Evolutionary conservation across 2,888 invertebrate species (phyloP).

Genomic region (Portevinia maculata): DNA sequence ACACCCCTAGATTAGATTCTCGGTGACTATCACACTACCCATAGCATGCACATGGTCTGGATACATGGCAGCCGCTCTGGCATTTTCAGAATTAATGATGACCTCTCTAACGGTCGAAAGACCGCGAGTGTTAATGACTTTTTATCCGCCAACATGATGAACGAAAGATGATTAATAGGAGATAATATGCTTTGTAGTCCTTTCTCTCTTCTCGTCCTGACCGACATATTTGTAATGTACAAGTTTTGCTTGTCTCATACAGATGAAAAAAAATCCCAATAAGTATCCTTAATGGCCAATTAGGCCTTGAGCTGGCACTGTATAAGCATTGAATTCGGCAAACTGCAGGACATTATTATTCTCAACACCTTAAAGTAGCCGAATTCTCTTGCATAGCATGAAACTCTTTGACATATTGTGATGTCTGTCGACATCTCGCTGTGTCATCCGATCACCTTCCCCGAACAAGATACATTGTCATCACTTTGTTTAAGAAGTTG

Average conservation of each 20-base stretch:
- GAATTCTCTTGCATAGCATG: constrained; percentile 73
- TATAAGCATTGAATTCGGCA: constrained; percentile 12
- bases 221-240: constrained; percentile 53
- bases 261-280: constrained; percentile 5
- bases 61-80: constrained; percentile 67
- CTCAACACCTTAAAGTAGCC: constrained; percentile 79
- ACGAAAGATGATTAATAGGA: constrained; percentile 64
- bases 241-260: constrained; percentile 12
- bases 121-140: constrained; percentile 72
- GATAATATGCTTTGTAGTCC: constrained; percentile 13
- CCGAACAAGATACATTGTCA: constrained; percentile 55
- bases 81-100: constrained; percentile 70
- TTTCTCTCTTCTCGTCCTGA: constrained; percentile 12
- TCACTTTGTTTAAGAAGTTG: constrained; percentile 43
- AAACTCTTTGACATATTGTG: constrained; percentile 74
- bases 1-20: constrained; percentile 70
- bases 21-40: constrained; percentile 39
- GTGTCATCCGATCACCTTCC: constrained; percentile 19
- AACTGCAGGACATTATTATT: constrained; percentile 67
- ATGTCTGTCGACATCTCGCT: constrained; percentile 41
- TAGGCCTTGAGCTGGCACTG: constrained; percentile 48
- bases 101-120: constrained; percentile 37
- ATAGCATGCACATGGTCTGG: constrained; percentile 60
- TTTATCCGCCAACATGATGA: constrained; percentile 70
- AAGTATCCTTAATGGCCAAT: constrained; percentile 52